Evolutionary conservation across 2,113 vertebrate genomes (phyloP).

Genomic region (Cinclus cinclus): DNA sequence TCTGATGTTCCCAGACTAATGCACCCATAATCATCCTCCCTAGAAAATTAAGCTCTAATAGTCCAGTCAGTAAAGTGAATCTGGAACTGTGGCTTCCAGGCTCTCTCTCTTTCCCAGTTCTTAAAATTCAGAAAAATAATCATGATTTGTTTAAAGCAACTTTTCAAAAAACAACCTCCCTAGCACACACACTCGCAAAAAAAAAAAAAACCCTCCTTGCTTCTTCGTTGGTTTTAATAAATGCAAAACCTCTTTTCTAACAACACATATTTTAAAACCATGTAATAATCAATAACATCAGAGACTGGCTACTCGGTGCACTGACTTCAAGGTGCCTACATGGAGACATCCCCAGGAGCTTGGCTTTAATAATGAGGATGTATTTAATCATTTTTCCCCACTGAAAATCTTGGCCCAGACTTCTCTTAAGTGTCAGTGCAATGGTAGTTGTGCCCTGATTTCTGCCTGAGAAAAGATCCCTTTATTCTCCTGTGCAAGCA

Average conservation of each 20-base stretch:
- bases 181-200: fast-evolving
- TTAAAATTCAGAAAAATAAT: neutral
- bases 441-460: neutral
- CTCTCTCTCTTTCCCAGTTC: neutral
- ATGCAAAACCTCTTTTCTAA: neutral
- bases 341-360: neutral
- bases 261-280: neutral
- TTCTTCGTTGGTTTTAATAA: neutral
- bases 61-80: neutral
- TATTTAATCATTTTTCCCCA: neutral
- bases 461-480: neutral
- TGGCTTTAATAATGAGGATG: neutral
- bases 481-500: neutral
- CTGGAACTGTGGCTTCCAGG: neutral
- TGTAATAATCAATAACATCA: neutral
- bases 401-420: neutral
- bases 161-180: neutral
- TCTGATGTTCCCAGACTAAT: neutral
- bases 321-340: neutral
- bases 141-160: neutral
- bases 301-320: neutral
- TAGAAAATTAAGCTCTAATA: neutral
- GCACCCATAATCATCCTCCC: neutral
- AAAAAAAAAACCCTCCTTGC: fast-evolving
- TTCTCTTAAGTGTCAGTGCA: neutral